Conservation (phyloP, 2,888 invertebrate genomes). For the Gastracanthus pulcherrimus region DNA sequence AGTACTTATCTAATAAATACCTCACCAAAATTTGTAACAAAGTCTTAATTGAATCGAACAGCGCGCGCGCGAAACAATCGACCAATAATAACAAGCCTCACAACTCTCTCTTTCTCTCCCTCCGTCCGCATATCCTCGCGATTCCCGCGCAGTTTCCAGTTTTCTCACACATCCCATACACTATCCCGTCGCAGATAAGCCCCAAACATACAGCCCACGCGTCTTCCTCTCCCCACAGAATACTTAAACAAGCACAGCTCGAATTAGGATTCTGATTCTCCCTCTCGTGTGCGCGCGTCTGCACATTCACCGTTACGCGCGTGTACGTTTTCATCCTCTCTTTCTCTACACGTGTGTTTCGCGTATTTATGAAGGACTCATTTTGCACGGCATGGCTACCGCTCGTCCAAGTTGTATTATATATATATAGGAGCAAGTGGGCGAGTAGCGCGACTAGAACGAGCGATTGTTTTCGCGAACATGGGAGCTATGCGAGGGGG, state of each 20-base stretch:
- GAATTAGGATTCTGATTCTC: constrained; percentile 41
- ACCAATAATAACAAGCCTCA: constrained; percentile 18
- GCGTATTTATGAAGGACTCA: constrained; percentile 24
- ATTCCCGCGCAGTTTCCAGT: not conserved
- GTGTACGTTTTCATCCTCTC: not conserved
- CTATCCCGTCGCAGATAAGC: not conserved
- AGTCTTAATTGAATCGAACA: constrained; percentile 15
- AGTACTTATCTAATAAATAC: not conserved
- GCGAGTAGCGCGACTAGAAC: constrained; percentile 22
- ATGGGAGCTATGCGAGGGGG: not conserved
- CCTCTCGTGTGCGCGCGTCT: too few relatives aligned
- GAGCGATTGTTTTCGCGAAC: constrained; percentile 54
- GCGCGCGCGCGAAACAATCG: constrained; percentile 12
- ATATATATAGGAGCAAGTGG: constrained; percentile 5
- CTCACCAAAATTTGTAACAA: not conserved
- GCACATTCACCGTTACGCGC: constrained; percentile 39
- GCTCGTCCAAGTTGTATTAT: not conserved
- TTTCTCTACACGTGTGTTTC: not conserved
- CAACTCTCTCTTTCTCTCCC: not conserved
- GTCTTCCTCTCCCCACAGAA: not conserved
- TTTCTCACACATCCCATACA: constrained; percentile 29
- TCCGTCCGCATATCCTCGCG: not conserved
- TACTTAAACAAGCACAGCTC: constrained; percentile 1
- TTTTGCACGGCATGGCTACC: constrained; percentile 28
- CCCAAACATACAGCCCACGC: not conserved